Percentiles rank a stretch among this genome's conserved stretches.
phyloP scores from a whole-genome alignment of 2,797 vertebrate genomes.

The Astyanax mexicanus region DNA sequence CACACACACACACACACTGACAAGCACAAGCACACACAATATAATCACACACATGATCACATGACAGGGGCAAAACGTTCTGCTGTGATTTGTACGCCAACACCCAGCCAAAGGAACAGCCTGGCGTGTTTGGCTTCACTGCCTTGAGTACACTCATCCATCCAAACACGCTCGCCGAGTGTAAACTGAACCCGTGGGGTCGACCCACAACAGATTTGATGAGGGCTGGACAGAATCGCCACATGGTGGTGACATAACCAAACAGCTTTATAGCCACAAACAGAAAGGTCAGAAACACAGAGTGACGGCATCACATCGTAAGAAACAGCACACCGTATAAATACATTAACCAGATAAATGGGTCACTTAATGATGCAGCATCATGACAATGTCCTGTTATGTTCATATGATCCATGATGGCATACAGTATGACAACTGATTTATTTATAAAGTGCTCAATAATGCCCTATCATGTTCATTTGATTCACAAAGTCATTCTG shows the following conservation, averaged over 20 bases:
- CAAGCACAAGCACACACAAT: constrained; percentile 12
- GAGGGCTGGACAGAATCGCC: neutral
- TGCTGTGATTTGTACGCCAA: neutral
- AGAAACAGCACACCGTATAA: neutral
- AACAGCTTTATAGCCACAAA: neutral
- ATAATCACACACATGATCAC: neutral
- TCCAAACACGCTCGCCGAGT: neutral
- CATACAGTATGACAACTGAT: no score
- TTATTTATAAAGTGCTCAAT: neutral
- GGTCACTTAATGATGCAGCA: no score
- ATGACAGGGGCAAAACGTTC: constrained; percentile 7
- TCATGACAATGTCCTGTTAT: no score
- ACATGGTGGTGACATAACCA: neutral
- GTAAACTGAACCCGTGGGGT: neutral
- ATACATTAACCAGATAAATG: neutral
- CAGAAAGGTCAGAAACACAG: neutral
- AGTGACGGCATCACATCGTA: neutral
- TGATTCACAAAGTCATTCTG: neutral
- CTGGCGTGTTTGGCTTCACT: neutral
- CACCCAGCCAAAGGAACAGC: neutral
- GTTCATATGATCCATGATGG: no score
- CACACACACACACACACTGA: neutral
- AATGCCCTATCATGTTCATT: neutral
- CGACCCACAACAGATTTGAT: constrained; percentile 1
- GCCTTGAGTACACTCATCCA: constrained; percentile 1